These are phyloP conservation scores for Acronicta psi DNA, from an alignment of 2,888 invertebrate genomes.

Conservation along the genomic window DNA sequence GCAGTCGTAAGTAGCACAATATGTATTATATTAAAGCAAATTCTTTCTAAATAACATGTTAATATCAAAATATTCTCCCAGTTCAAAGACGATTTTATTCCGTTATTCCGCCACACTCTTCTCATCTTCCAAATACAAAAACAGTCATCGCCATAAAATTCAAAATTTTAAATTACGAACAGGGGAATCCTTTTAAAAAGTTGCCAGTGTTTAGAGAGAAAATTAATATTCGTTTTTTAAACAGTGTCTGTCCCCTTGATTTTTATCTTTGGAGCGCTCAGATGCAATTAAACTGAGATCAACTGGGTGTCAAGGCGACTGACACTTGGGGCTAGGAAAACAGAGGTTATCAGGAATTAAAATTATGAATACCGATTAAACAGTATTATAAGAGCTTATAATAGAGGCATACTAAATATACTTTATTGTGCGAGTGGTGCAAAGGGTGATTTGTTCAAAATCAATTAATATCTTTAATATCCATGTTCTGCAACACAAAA, in stretches of 20 bases:
- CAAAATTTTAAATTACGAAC: conserved; percentile 6
- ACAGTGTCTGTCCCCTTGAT: conserved; percentile 36
- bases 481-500: too few species aligned
- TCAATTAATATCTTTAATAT: too few species aligned
- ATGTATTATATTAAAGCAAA: too few species aligned
- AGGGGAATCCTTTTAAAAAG: conserved; percentile 40
- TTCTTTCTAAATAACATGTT: too few species aligned
- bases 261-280: conserved; percentile 64
- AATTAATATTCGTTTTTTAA: conserved; percentile 38
- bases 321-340: conserved; percentile 58
- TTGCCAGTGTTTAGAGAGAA: conserved; percentile 25
- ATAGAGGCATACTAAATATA: too few species aligned
- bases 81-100: too few species aligned
- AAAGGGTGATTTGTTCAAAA: too few species aligned
- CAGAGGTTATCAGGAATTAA: conserved; percentile 25
- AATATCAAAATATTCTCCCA: too few species aligned
- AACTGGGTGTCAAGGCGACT: conserved; percentile 59
- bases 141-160: conserved; percentile 9
- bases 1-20: too few species aligned
- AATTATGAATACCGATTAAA: background rate
- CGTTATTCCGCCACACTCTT: background rate
- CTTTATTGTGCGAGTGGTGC: too few species aligned
- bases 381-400: too few species aligned
- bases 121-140: background rate
- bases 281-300: conserved; percentile 73